These are phyloP conservation scores for Conger conger DNA, from an alignment of 2,113 vertebrate species.

Conservation along the genomic window DNA sequence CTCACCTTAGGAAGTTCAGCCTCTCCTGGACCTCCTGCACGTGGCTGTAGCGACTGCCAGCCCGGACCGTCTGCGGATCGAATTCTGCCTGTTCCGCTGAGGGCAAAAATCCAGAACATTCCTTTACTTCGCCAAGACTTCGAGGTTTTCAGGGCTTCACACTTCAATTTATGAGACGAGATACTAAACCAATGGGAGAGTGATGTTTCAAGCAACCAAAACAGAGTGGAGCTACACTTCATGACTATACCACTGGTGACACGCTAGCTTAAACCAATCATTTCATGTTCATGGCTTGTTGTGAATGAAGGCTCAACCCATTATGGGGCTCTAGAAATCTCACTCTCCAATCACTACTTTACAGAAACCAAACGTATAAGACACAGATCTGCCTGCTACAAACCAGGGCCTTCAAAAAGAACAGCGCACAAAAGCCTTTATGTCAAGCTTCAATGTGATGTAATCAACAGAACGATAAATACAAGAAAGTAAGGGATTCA, in stretches of 20 bases:
- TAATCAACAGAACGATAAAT: neutral
- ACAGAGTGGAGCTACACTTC: too few species aligned
- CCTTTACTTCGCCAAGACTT: neutral
- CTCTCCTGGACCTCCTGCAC: slow-evolving; percentile 98
- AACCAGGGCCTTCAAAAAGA: neutral
- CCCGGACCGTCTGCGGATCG: slow-evolving; percentile 95
- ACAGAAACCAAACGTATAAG: neutral
- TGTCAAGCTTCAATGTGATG: neutral
- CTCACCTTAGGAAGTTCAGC: slow-evolving; percentile 92
- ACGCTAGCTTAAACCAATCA: too few species aligned
- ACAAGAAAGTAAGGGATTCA: neutral
- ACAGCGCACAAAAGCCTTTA: neutral
- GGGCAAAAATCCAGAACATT: neutral
- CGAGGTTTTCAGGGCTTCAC: slow-evolving; percentile 9
- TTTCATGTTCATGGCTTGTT: too few species aligned
- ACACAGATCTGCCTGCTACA: neutral
- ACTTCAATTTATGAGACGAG: neutral
- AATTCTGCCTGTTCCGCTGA: slow-evolving; percentile 90
- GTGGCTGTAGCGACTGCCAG: slow-evolving; percentile 96
- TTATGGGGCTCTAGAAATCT: too few species aligned
- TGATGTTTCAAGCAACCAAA: neutral
- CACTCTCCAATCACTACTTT: too few species aligned
- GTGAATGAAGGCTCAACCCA: too few species aligned
- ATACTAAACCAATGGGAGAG: neutral
- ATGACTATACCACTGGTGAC: too few species aligned